These are phyloP conservation scores for Uromys caudimaculatus DNA, from an alignment of 2,797 vertebrate species.

Conservation along the genomic window DNA sequence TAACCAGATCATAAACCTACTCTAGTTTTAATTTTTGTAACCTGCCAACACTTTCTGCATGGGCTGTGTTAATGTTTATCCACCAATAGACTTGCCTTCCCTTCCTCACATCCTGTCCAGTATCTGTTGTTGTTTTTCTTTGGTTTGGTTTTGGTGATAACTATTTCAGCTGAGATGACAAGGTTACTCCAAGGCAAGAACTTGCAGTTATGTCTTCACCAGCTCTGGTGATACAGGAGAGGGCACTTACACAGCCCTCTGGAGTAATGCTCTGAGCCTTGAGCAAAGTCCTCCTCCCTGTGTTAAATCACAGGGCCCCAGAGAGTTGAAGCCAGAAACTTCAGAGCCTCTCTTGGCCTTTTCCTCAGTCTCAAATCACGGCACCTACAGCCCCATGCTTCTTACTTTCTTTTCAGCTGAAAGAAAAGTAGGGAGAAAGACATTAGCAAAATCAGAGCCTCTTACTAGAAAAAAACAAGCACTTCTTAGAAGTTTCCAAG, in stretches of 20 bases:
- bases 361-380: not conserved
- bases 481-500: not conserved
- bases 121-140: not conserved
- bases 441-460: not conserved
- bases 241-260: not conserved
- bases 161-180: not conserved
- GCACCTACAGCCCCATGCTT: not conserved
- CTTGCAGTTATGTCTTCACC: not conserved
- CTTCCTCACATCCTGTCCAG: not conserved
- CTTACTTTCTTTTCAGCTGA: not conserved
- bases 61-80: not conserved
- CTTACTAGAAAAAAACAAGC: not conserved
- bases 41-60: too few species aligned
- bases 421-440: not conserved
- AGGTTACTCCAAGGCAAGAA: conserved; percentile 5
- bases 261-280: too few species aligned
- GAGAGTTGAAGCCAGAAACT: not conserved
- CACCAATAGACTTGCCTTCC: not conserved
- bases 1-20: not conserved
- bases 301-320: not conserved
- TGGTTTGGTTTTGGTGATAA: not conserved
- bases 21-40: not conserved
- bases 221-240: not conserved
- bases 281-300: not conserved
- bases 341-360: not conserved